phyloP scores from a whole-genome alignment of 2,888 invertebrate genomes.

The Himalopsyche kuldschensis region DNA sequence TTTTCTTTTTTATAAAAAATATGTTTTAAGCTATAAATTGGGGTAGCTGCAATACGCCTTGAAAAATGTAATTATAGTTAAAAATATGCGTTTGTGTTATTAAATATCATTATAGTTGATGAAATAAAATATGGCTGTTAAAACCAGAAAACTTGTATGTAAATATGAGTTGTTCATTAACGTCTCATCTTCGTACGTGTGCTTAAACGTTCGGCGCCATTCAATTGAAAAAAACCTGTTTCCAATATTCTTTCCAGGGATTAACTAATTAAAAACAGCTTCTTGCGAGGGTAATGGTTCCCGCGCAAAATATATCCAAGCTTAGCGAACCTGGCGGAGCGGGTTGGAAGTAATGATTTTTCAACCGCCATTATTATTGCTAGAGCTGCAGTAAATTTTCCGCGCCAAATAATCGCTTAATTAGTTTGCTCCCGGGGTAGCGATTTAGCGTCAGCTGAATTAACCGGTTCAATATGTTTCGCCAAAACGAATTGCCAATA shows the following conservation, averaged over 20 bases:
- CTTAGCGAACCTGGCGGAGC: not conserved
- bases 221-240: not conserved
- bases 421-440: constrained; percentile 33
- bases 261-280: not conserved
- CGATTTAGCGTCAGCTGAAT: constrained; percentile 22
- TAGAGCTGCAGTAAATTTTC: constrained; percentile 38
- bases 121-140: no score
- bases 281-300: not conserved
- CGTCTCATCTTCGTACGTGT: not conserved
- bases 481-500: constrained; percentile 6
- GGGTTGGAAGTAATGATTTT: constrained; percentile 31
- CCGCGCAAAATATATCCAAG: not conserved
- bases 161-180: no score
- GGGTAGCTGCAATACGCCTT: no score
- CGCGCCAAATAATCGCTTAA: constrained; percentile 40
- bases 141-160: no score
- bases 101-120: no score
- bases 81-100: no score
- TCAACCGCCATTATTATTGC: constrained; percentile 34
- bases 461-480: constrained; percentile 21
- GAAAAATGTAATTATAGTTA: no score
- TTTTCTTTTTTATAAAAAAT: no score
- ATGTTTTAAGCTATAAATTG: no score
- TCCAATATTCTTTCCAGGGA: not conserved
- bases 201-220: not conserved